Evolutionary conservation across 2,113 vertebrate species (phyloP).

Genomic region (Equus przewalskii): DNA sequence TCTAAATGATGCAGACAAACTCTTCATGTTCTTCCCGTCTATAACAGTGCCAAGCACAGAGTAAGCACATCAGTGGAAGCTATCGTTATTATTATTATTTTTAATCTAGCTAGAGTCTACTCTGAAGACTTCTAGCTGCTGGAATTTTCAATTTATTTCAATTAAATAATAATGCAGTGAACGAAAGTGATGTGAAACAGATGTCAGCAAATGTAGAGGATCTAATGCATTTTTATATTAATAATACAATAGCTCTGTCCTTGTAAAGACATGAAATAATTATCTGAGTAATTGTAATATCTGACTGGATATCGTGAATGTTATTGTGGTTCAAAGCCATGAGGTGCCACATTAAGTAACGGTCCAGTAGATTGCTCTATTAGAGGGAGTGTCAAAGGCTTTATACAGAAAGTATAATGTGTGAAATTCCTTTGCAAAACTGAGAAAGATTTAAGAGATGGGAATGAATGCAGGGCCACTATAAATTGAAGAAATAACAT

Average conservation of each 20-base stretch:
- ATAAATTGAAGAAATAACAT: not conserved
- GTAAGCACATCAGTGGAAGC: not conserved
- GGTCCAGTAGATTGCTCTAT: not conserved
- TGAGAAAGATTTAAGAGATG: not conserved
- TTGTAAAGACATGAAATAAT: not conserved
- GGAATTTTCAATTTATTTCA: not conserved
- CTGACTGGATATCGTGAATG: not conserved
- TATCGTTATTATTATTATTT: not conserved
- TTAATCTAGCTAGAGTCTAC: not conserved
- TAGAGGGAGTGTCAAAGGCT: not conserved
- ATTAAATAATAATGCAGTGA: not conserved
- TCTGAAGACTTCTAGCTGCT: not conserved
- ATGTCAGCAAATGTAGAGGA: not conserved
- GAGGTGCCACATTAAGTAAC: not conserved
- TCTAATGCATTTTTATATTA: not conserved
- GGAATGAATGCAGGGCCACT: not conserved
- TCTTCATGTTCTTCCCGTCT: not conserved
- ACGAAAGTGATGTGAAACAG: not conserved
- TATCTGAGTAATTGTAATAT: not conserved
- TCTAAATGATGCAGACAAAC: not conserved
- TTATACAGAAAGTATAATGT: not conserved
- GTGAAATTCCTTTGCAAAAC: not conserved
- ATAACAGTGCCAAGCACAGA: not conserved
- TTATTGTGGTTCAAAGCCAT: not conserved
- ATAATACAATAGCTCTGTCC: not conserved